A percentile compares a stretch with the other conserved stretches of the same genome.
Conservation (phyloP, 2,888 invertebrate genomes). For the Bimastos eiseni region DNA sequence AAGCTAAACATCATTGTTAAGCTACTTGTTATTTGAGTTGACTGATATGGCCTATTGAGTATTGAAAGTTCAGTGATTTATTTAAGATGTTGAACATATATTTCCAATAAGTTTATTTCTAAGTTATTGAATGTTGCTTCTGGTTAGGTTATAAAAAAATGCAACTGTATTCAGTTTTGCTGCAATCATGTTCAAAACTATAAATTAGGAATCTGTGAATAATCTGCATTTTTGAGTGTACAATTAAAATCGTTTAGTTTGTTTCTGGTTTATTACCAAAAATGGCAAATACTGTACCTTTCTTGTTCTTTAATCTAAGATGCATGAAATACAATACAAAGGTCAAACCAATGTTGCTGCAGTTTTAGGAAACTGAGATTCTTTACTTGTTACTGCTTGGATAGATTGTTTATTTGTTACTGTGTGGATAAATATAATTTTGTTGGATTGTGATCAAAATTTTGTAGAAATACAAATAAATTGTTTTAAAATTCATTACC, state of each 20-base stretch:
- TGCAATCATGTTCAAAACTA: background rate
- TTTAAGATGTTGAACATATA: too few relatives aligned
- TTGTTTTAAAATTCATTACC: background rate
- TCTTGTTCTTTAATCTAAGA: background rate
- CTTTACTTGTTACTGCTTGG: background rate
- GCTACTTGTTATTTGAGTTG: background rate
- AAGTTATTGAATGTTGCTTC: too few relatives aligned
- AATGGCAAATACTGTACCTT: background rate
- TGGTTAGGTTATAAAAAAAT: too few relatives aligned
- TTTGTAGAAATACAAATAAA: background rate
- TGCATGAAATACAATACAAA: background rate
- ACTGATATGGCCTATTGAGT: background rate
- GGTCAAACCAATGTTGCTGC: background rate
- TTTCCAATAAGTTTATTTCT: too few relatives aligned
- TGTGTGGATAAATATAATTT: background rate
- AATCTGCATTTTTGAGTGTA: too few relatives aligned
- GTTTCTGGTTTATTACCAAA: too few relatives aligned
- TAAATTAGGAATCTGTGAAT: too few relatives aligned
- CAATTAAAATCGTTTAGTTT: too few relatives aligned
- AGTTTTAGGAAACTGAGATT: background rate
- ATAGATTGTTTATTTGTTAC: background rate
- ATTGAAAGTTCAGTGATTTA: too few relatives aligned
- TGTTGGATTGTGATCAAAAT: conserved; percentile 2
- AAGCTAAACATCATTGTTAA: background rate
- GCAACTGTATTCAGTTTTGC: background rate